These are phyloP conservation scores for Enteromius paludinosus DNA, from an alignment of 2,797 vertebrate genomes.

Conservation along the genomic window DNA sequence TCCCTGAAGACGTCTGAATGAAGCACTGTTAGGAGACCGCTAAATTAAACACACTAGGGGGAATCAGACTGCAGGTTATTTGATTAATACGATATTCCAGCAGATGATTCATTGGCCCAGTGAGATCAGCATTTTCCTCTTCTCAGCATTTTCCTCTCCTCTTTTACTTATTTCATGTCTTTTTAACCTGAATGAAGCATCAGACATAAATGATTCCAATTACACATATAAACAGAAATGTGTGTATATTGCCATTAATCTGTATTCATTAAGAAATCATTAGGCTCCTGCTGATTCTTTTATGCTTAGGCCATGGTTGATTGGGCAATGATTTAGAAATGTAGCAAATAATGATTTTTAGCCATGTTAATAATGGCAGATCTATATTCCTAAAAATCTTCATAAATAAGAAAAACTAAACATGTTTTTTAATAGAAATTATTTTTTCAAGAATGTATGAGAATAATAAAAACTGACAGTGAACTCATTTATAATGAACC, in stretches of 20 bases:
- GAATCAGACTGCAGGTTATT: not conserved
- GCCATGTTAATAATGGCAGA: slow-evolving; percentile 21
- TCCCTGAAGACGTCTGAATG: slow-evolving; percentile 17
- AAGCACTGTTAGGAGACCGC: not conserved
- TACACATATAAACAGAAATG: not conserved
- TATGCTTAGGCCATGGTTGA: slow-evolving; percentile 73
- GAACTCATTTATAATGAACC: not conserved
- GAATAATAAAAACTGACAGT: not conserved
- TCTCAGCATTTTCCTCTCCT: too few relatives aligned
- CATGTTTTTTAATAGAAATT: not conserved
- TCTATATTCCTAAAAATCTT: not conserved
- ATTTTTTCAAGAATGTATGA: not conserved
- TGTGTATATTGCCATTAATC: slow-evolving; percentile 14
- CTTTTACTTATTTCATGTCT: not conserved
- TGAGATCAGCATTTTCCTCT: not conserved
- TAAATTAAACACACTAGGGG: slow-evolving; percentile 14
- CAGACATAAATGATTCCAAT: not conserved
- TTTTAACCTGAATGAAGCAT: not conserved
- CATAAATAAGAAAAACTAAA: not conserved
- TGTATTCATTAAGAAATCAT: slow-evolving; percentile 42
- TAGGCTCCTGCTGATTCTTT: slow-evolving; percentile 68
- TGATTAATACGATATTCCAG: slow-evolving; percentile 3
- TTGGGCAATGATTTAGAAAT: slow-evolving; percentile 68
- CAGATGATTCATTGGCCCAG: not conserved
- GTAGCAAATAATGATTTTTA: slow-evolving; percentile 13